These are phyloP conservation scores for Oxyteleia sp. DNA, from an alignment of 2,888 invertebrate species.

Conservation along the genomic window DNA sequence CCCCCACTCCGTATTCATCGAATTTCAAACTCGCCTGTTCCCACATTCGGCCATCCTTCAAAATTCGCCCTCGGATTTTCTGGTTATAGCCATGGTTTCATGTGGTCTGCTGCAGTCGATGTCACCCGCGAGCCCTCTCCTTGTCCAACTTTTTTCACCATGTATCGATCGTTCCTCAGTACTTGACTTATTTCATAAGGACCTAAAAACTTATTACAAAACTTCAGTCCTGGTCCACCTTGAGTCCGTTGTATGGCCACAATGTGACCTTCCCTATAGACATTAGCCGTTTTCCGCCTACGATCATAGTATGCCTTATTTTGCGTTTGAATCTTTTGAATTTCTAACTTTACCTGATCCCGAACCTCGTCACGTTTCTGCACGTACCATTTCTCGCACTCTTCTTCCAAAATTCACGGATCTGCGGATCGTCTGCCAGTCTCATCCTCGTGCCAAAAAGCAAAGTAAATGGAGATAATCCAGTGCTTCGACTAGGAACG, in stretches of 20 bases:
- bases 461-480: constrained; percentile 11
- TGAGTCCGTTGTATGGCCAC: constrained; percentile 14
- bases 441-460: constrained; percentile 15
- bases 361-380: constrained; percentile 7
- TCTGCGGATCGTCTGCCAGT: constrained; percentile 12
- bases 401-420: constrained; percentile 2
- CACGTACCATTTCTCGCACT: constrained; percentile 4
- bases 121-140: too few relatives aligned
- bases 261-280: constrained; percentile 4
- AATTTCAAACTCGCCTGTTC: too few relatives aligned
- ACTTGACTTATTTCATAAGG: too few relatives aligned
- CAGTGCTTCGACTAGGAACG: not conserved
- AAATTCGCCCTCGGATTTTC: too few relatives aligned
- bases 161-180: too few relatives aligned
- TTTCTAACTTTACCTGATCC: not conserved
- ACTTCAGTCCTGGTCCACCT: too few relatives aligned
- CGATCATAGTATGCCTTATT: constrained; percentile 9
- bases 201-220: constrained; percentile 6
- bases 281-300: not conserved
- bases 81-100: too few relatives aligned
- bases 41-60: too few relatives aligned
- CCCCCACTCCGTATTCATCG: too few relatives aligned
- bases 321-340: constrained; percentile 2
- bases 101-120: too few relatives aligned
- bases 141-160: too few relatives aligned